Evolutionary conservation across 2,888 invertebrate genomes (phyloP).

Genomic region (Ganaspis brasiliensis): DNA sequence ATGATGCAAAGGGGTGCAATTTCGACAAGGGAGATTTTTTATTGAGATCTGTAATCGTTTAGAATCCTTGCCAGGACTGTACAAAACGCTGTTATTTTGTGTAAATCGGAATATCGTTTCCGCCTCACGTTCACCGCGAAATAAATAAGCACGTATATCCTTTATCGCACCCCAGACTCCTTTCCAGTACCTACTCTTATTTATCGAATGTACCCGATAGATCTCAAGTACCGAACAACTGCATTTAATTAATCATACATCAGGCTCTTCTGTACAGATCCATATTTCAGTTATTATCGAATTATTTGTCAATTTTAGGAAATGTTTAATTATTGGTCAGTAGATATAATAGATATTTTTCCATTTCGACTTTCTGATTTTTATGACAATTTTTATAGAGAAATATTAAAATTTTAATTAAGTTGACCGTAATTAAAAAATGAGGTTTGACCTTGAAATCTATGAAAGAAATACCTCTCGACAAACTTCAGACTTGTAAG

Average conservation of each 20-base stretch:
- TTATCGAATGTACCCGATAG: constrained; percentile 33
- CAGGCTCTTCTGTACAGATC: neutral
- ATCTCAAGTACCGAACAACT: constrained; percentile 30
- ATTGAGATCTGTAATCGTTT: constrained; percentile 14
- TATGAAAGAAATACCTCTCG: no score
- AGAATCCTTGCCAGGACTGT: constrained; percentile 66
- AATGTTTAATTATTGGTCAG: no score
- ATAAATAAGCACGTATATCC: constrained; percentile 72
- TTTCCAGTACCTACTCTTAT: constrained; percentile 29
- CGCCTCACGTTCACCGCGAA: constrained; percentile 77
- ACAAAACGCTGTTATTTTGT: constrained; percentile 70
- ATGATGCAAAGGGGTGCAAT: constrained; percentile 27
- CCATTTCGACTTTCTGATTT: no score
- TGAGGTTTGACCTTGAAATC: no score
- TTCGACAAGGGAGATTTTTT: constrained; percentile 2
- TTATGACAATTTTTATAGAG: no score
- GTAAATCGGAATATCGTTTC: constrained; percentile 75
- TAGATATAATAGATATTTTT: no score
- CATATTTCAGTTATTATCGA: neutral
- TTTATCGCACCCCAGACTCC: constrained; percentile 56
- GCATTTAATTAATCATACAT: constrained; percentile 39
- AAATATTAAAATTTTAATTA: no score
- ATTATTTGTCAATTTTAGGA: neutral
- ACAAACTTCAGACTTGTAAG: no score
- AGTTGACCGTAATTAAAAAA: no score